Evolutionary conservation across 2,113 vertebrate genomes (phyloP).

Genomic region (Isichthys henryi): DNA sequence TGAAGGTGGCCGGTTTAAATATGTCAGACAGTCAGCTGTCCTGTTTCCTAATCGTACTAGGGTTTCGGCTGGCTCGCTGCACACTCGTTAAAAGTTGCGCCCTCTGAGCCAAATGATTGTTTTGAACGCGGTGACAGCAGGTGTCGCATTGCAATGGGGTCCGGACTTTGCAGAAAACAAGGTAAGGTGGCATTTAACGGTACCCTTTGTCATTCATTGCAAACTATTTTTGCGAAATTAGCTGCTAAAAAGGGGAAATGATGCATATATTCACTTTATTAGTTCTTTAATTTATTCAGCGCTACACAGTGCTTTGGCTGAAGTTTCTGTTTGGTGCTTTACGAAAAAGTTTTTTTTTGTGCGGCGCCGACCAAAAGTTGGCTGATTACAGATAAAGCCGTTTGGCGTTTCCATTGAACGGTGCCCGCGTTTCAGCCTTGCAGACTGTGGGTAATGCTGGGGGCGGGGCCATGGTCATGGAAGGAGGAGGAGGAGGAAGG

Average conservation of each 20-base stretch:
- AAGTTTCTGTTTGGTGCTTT: not conserved
- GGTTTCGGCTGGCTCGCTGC: not conserved
- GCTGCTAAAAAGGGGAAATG: not conserved
- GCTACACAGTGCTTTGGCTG: not conserved
- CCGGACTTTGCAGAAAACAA: not conserved
- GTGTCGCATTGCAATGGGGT: slow-evolving; percentile 23
- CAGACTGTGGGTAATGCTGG: slow-evolving; percentile 27
- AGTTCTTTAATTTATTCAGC: not conserved
- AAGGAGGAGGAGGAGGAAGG: not conserved
- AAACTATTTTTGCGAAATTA: not conserved
- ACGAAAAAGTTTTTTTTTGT: not conserved
- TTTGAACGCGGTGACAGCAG: not conserved
- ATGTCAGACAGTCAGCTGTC: not conserved
- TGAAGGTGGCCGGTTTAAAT: slow-evolving; percentile 8
- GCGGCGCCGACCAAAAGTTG: not conserved
- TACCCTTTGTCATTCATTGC: not conserved
- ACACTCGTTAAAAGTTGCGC: not conserved
- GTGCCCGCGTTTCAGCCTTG: not conserved
- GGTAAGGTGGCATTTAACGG: slow-evolving; percentile 32
- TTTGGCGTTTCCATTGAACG: not conserved
- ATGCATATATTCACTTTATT: not conserved
- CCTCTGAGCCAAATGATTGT: not conserved
- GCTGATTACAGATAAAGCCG: not conserved
- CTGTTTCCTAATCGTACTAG: slow-evolving; percentile 12
- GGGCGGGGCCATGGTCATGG: slow-evolving; percentile 32